phyloP scores from a whole-genome alignment of 2,888 invertebrate species.

The Idaea aversata region DNA sequence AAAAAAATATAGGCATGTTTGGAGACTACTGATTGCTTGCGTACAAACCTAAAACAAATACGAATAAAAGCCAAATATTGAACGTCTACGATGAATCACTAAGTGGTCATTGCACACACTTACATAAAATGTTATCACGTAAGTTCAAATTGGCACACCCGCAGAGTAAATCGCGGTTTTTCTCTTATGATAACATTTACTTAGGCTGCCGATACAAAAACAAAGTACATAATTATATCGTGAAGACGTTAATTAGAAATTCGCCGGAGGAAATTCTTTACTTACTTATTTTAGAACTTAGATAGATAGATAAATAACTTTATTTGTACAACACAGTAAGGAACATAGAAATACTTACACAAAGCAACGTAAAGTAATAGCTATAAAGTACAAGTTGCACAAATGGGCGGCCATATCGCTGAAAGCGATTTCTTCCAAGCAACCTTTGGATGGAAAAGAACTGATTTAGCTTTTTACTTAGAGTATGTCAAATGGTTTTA shows the following conservation, averaged over 20 bases:
- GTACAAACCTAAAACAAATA: slow-evolving; percentile 2
- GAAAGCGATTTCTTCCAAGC: too few species aligned
- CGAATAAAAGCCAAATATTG: background rate
- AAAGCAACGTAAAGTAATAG: too few species aligned
- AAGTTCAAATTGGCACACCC: slow-evolving; percentile 1
- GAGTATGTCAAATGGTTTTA: too few species aligned
- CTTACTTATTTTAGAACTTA: background rate
- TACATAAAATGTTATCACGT: slow-evolving; percentile 1
- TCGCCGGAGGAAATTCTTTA: background rate
- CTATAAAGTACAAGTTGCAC: too few species aligned
- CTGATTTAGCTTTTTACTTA: too few species aligned
- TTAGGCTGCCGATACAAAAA: background rate
- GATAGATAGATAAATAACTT: too few species aligned
- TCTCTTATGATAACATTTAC: background rate
- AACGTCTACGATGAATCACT: background rate
- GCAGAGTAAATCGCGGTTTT: background rate
- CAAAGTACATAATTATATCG: background rate
- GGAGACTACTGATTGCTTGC: background rate
- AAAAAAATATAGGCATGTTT: slow-evolving; percentile 4
- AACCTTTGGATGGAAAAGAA: too few species aligned
- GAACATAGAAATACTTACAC: too few species aligned
- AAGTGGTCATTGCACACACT: background rate
- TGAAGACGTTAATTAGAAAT: background rate
- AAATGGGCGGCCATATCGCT: too few species aligned
- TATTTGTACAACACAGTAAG: too few species aligned